phyloP scores from a whole-genome alignment of 2,113 vertebrate species.

The Festucalex cinctus region DNA sequence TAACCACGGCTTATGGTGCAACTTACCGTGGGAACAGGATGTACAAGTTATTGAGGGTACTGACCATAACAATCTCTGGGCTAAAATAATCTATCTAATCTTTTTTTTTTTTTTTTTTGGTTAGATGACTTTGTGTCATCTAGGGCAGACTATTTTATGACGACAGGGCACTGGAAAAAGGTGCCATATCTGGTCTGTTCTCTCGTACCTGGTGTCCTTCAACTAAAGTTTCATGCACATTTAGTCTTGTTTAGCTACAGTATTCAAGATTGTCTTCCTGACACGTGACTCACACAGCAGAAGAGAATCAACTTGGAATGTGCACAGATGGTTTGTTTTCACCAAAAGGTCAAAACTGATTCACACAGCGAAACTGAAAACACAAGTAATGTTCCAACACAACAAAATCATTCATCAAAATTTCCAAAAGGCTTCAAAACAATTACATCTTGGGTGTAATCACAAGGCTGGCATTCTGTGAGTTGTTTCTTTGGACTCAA shows the following conservation, averaged over 20 bases:
- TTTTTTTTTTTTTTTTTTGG: slow-evolving; percentile 32
- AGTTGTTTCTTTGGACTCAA: slow-evolving; percentile 10
- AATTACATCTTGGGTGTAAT: slow-evolving; percentile 19
- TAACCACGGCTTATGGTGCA: slow-evolving; percentile 33
- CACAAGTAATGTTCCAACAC: not conserved
- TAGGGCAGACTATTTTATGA: slow-evolving; percentile 6
- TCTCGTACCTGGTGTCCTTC: too few relatives aligned
- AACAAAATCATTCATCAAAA: not conserved
- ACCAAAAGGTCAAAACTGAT: slow-evolving; percentile 21
- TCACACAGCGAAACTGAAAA: slow-evolving; percentile 17
- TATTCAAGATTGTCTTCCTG: not conserved
- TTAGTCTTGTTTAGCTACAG: not conserved
- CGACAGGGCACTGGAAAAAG: slow-evolving; percentile 14
- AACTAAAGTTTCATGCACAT: slow-evolving; percentile 1
- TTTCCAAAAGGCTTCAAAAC: not conserved
- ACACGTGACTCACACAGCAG: slow-evolving; percentile 5
- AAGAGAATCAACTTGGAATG: slow-evolving; percentile 9
- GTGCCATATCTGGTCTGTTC: slow-evolving; percentile 15
- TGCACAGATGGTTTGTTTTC: slow-evolving; percentile 18
- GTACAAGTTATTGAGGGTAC: slow-evolving; percentile 57
- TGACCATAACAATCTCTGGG: slow-evolving; percentile 44
- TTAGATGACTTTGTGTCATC: slow-evolving; percentile 12
- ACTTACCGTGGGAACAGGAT: slow-evolving; percentile 71
- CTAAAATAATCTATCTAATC: slow-evolving; percentile 63
- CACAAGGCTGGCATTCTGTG: slow-evolving; percentile 11